Percentiles rank a stretch among this genome's conserved stretches.
Conservation (phyloP, 1,140 invertebrate species). For the Pseudomyrmex pallidus region DNA sequence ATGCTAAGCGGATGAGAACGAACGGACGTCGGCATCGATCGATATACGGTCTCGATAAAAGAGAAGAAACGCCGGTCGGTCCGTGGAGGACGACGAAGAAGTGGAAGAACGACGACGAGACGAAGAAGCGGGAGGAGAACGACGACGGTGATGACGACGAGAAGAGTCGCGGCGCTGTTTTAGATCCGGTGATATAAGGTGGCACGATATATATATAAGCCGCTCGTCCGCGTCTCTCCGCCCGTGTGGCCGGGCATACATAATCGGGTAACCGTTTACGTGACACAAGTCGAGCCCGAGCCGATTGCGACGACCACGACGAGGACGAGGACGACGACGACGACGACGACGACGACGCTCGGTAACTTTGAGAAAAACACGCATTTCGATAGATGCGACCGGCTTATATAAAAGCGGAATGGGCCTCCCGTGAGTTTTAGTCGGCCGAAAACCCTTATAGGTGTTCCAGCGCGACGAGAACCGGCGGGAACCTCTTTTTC, state of each 20-base stretch:
- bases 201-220: slow-evolving; percentile 47
- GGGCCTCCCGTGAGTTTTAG: slow-evolving; percentile 17
- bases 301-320: background rate
- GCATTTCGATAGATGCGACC: slow-evolving; percentile 8
- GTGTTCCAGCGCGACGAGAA: background rate
- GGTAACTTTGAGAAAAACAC: background rate
- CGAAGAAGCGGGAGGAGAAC: background rate
- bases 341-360: background rate
- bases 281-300: background rate
- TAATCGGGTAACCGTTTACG: slow-evolving; percentile 47
- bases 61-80: background rate
- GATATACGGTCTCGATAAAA: slow-evolving; percentile 53
- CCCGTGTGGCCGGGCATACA: slow-evolving; percentile 47
- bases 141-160: background rate
- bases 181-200: slow-evolving; percentile 47
- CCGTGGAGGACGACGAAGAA: background rate
- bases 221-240: background rate
- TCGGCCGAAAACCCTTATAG: slow-evolving; percentile 6
- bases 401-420: slow-evolving; percentile 11
- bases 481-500: background rate
- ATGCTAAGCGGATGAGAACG: slow-evolving; percentile 17
- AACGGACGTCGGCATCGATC: slow-evolving; percentile 32
- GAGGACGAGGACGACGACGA: background rate
- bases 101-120: background rate
- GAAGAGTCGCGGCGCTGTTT: background rate